Evolutionary conservation across 2,797 vertebrate genomes (phyloP).

Genomic region (Dicrostonyx torquatus): DNA sequence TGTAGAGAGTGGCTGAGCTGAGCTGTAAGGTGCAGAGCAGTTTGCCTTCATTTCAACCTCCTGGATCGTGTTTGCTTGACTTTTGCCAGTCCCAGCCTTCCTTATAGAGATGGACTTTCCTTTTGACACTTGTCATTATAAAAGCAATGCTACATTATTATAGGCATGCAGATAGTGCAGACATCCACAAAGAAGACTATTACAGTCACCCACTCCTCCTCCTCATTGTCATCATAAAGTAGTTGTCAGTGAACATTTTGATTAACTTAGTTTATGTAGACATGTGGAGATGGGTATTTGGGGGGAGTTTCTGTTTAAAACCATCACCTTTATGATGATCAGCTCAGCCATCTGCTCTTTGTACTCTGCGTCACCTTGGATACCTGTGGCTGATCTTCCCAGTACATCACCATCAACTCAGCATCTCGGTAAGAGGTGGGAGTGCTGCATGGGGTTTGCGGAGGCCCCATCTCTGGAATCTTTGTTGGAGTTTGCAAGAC

Average conservation of each 20-base stretch:
- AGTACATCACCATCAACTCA: background rate
- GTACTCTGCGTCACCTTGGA: background rate
- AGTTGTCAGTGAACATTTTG: constrained; percentile 22
- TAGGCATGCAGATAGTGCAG: background rate
- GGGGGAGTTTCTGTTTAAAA: constrained; percentile 46
- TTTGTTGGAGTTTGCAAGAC: background rate
- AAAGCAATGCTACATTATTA: background rate
- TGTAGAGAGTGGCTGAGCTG: background rate
- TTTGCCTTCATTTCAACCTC: background rate
- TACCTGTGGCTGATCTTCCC: background rate
- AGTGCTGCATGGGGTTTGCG: background rate
- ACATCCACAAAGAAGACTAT: constrained; percentile 16
- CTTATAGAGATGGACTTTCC: background rate
- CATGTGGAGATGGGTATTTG: constrained; percentile 11
- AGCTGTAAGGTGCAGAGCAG: background rate
- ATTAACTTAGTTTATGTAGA: constrained; percentile 27
- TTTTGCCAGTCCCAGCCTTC: background rate
- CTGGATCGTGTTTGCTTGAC: rapidly evolving
- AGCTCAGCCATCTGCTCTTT: constrained; percentile 13
- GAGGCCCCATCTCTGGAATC: background rate
- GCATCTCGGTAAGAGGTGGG: background rate
- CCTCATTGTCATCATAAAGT: background rate
- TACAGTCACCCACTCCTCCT: background rate
- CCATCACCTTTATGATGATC: constrained; percentile 16
- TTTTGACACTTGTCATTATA: background rate